Evolutionary conservation across 2,888 invertebrate genomes (phyloP).

Genomic region (Pycnomerus fuliginosus): DNA sequence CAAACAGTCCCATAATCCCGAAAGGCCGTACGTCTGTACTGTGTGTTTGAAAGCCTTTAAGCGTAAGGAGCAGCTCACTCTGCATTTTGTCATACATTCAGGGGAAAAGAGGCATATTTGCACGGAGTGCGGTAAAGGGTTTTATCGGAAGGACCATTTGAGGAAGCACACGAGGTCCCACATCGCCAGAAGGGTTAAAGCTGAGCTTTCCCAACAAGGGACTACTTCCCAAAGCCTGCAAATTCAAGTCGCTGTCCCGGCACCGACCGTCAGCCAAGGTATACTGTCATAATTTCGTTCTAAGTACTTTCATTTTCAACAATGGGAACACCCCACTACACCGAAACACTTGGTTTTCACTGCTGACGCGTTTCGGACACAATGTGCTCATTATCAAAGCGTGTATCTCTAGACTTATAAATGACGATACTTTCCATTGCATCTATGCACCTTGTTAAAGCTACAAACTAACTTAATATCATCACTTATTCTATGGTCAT

Average conservation of each 20-base stretch:
- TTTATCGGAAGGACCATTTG: conserved; percentile 85
- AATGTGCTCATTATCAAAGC: no score
- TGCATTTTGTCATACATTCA: conserved; percentile 88
- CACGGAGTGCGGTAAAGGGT: conserved; percentile 85
- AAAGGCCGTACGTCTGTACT: conserved; percentile 83
- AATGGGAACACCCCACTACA: no score
- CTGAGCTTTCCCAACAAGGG: conserved; percentile 73
- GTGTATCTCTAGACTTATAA: no score
- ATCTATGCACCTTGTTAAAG: no score
- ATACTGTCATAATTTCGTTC: conserved; percentile 37
- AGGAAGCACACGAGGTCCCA: conserved; percentile 81
- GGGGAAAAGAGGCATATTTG: conserved; percentile 86
- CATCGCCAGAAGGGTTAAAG: conserved; percentile 81
- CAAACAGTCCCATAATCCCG: conserved; percentile 86
- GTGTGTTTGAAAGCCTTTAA: conserved; percentile 87
- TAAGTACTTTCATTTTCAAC: no score
- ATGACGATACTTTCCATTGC: no score
- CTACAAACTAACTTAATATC: no score
- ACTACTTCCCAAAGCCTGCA: conserved; percentile 34
- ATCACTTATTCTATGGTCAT: no score
- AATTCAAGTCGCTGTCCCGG: conserved; percentile 52
- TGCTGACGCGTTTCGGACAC: no score
- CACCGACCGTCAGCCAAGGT: conserved; percentile 38
- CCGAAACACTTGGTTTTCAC: no score
- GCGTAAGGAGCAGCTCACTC: conserved; percentile 82